Evolutionary conservation across 2,113 vertebrate genomes (phyloP).

Genomic region (Rissa tridactyla): DNA sequence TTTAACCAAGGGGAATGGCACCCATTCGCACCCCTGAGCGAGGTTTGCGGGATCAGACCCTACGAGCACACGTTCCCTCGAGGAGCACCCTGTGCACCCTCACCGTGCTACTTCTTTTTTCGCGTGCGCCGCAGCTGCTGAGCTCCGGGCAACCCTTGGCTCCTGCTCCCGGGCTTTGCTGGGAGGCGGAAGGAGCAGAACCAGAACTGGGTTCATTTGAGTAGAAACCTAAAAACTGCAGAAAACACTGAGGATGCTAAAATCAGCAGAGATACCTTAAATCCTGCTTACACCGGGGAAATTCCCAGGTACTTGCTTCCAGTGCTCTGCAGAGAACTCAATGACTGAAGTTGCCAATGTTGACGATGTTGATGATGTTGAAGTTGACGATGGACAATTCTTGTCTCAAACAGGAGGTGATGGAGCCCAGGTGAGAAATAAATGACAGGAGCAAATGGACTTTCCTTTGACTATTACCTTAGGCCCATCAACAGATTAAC

Average conservation of each 20-base stretch:
- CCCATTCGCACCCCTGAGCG: neutral
- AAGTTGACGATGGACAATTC: too few relatives aligned
- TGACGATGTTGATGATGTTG: too few relatives aligned
- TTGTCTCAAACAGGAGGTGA: neutral
- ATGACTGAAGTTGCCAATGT: too few relatives aligned
- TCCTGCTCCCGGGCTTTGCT: neutral
- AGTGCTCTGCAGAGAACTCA: neutral
- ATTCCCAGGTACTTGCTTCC: neutral
- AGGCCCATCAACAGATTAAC: too few relatives aligned
- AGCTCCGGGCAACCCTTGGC: neutral
- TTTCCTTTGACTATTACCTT: neutral
- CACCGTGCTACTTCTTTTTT: neutral
- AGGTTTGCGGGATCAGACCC: neutral
- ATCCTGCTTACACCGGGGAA: neutral
- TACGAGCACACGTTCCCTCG: fast-evolving
- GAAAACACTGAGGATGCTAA: neutral
- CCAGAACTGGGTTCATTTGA: neutral
- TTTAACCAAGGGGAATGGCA: neutral
- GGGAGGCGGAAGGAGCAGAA: neutral
- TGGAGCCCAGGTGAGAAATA: neutral
- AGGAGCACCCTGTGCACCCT: too few relatives aligned
- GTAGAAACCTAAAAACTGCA: neutral
- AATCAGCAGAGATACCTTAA: neutral
- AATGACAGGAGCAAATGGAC: neutral
- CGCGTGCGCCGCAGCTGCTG: fast-evolving